These are phyloP conservation scores for Macrocentrus cingulum DNA, from an alignment of 1,140 invertebrate species.

Conservation along the genomic window DNA sequence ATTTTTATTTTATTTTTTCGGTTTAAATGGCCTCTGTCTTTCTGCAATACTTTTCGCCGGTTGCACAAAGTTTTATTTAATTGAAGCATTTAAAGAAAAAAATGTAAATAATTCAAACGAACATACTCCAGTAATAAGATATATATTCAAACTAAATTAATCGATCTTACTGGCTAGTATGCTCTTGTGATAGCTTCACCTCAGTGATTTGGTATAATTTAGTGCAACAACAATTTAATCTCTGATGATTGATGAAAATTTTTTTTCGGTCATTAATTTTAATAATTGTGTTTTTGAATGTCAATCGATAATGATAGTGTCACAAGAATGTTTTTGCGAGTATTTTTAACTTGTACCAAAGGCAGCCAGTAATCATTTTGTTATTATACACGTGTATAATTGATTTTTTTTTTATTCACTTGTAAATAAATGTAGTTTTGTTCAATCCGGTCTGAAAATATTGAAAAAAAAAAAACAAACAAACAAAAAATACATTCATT, in stretches of 20 bases:
- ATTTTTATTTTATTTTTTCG: too few relatives aligned
- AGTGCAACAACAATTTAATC: too few relatives aligned
- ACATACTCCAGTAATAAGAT: background rate
- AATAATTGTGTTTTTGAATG: background rate
- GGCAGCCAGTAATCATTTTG: constrained; percentile 24
- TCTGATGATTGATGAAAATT: background rate
- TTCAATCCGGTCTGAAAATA: too few relatives aligned
- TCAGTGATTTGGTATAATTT: constrained; percentile 25
- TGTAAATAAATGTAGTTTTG: too few relatives aligned
- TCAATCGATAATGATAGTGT: background rate
- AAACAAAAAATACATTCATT: background rate
- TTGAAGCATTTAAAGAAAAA: constrained; percentile 5
- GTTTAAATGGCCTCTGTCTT: background rate
- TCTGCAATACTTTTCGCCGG: constrained; percentile 4
- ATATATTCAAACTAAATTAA: constrained; percentile 12
- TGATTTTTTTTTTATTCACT: constrained; percentile 17
- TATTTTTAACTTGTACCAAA: constrained; percentile 28
- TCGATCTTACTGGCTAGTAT: background rate
- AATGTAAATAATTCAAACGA: constrained; percentile 11
- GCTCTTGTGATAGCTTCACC: constrained; percentile 22
- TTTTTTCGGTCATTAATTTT: background rate
- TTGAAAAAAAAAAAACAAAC: too few relatives aligned
- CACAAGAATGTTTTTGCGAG: constrained; percentile 3
- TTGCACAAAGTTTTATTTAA: background rate
- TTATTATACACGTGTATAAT: constrained; percentile 15